A percentile compares a stretch with the other conserved stretches of the same genome.
Evolutionary conservation across 2,113 vertebrate genomes (phyloP).

Genomic region (Oryzias celebensis): DNA sequence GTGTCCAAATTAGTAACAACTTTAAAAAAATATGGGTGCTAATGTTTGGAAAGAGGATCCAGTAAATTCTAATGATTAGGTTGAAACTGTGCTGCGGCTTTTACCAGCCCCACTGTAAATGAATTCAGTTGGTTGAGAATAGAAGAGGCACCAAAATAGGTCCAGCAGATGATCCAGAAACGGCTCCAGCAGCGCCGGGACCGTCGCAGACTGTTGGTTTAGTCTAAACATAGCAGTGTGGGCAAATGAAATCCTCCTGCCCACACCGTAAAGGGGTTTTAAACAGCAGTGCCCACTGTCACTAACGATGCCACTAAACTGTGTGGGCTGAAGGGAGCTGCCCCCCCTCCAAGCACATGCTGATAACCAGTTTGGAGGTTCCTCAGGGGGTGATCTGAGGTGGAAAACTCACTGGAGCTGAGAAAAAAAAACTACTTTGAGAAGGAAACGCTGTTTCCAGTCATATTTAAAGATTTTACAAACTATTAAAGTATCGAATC

Average conservation of each 20-base stretch:
- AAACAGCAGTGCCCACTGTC: slow-evolving; percentile 12
- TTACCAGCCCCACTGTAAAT: slow-evolving; percentile 18
- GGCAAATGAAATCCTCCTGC: slow-evolving; percentile 36
- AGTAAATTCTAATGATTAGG: too few relatives aligned
- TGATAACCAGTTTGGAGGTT: not conserved
- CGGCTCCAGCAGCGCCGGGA: slow-evolving; percentile 11
- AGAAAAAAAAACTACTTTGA: too few relatives aligned
- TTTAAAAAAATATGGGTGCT: too few relatives aligned
- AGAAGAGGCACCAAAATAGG: slow-evolving; percentile 34
- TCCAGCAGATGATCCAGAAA: slow-evolving; percentile 40
- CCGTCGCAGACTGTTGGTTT: slow-evolving; percentile 24
- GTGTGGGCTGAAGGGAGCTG: slow-evolving; percentile 4
- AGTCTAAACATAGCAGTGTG: slow-evolving; percentile 50
- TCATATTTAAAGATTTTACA: too few relatives aligned
- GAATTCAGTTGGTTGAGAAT: slow-evolving; percentile 16
- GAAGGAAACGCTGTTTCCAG: too few relatives aligned
- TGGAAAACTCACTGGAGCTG: too few relatives aligned
- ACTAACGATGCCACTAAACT: slow-evolving; percentile 22
- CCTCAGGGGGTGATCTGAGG: not conserved
- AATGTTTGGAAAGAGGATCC: too few relatives aligned
- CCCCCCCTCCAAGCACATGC: slow-evolving; percentile 3
- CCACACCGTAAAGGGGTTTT: slow-evolving; percentile 36
- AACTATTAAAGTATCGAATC: too few relatives aligned
- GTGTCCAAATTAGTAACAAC: too few relatives aligned
- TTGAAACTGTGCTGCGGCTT: not conserved